Conservation (phyloP, 2,797 vertebrate species). For the Sparidentex hasta region DNA sequence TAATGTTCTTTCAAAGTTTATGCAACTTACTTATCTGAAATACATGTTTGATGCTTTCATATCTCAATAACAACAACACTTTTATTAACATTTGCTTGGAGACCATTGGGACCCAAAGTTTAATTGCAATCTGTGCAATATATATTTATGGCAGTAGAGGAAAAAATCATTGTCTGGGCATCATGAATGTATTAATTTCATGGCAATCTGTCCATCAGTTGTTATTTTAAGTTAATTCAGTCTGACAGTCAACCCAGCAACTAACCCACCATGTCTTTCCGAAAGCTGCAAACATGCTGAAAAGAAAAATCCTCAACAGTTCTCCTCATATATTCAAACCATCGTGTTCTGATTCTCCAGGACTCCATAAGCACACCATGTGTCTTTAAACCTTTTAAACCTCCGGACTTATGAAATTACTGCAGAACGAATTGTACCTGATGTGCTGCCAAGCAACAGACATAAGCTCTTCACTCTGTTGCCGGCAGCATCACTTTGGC, state of each 20-base stretch:
- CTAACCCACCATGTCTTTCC: background rate
- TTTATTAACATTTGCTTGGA: no score
- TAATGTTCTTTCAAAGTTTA: no score
- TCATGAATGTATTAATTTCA: background rate
- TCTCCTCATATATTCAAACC: background rate
- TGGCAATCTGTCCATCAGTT: background rate
- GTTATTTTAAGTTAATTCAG: background rate
- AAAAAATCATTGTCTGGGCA: background rate
- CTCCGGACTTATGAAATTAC: conserved; percentile 25
- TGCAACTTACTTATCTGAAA: no score
- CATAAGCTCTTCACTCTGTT: conserved; percentile 27
- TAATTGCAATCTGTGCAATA: no score
- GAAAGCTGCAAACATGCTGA: no score
- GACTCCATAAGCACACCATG: conserved; percentile 24
- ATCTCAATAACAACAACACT: no score
- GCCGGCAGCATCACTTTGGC: conserved; percentile 6
- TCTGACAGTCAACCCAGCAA: background rate
- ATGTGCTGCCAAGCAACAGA: conserved; percentile 50
- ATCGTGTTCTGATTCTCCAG: background rate
- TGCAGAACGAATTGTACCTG: conserved; percentile 44
- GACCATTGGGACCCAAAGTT: no score
- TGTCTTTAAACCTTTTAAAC: conserved; percentile 18
- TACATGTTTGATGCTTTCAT: no score
- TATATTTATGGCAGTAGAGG: no score
- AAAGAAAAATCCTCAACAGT: background rate